phyloP scores from a whole-genome alignment of 1,140 invertebrate genomes.

The Planococcus citri region DNA sequence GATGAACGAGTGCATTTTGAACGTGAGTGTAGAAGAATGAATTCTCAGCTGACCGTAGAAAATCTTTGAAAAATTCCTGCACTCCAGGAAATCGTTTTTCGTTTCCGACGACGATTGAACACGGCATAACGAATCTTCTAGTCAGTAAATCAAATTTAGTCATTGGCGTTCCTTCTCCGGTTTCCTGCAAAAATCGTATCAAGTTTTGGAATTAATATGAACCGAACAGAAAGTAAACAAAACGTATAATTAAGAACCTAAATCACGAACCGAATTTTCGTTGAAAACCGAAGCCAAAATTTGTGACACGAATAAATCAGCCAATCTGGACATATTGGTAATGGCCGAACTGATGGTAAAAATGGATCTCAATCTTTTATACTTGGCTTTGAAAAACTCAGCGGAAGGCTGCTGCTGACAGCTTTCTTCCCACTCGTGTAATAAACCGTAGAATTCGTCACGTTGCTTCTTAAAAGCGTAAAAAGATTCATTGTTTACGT shows the following conservation, averaged over 20 bases:
- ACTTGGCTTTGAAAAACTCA: background rate
- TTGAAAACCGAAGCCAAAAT: conserved; percentile 13
- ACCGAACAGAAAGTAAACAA: no score
- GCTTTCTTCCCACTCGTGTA: conserved; percentile 4
- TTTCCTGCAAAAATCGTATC: conserved; percentile 5
- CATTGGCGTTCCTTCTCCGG: background rate
- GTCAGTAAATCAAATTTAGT: background rate
- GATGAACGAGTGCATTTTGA: background rate
- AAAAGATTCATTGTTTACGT: conserved; percentile 1
- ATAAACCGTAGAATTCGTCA: background rate
- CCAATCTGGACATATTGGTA: background rate
- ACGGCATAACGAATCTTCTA: background rate
- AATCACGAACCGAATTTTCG: background rate
- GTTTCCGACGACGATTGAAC: background rate
- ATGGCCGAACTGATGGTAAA: background rate
- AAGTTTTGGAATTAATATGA: no score
- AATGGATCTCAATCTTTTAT: background rate
- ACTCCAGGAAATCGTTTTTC: conserved; percentile 11
- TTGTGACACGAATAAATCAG: conserved; percentile 9
- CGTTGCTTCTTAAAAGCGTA: conserved; percentile 3
- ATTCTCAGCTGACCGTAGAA: background rate
- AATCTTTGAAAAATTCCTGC: conserved; percentile 15
- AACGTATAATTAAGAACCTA: no score
- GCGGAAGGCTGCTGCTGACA: background rate
- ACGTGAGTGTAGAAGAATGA: background rate